A percentile compares a stretch with the other conserved stretches of the same genome.
These are phyloP conservation scores for Chamaetylas fuelleborni DNA, from an alignment of 2,113 vertebrate genomes.

Conservation along the genomic window DNA sequence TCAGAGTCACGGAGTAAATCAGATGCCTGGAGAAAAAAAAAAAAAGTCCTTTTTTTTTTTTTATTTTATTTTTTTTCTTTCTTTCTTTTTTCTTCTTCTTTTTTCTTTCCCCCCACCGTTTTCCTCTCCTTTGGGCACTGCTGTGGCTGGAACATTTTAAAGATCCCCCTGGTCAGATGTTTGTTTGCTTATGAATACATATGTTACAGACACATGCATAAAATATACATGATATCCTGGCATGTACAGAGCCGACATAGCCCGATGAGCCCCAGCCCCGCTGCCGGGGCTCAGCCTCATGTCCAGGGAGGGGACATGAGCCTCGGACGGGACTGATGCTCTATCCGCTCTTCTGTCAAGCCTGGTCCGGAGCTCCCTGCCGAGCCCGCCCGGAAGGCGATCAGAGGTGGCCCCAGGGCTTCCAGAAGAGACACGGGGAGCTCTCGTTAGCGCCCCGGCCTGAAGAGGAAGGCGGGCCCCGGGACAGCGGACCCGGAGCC, in stretches of 20 bases:
- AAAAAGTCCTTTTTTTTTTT: not conserved
- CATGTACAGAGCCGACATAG: not conserved
- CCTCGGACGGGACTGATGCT: not conserved
- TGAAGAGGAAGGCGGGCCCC: not conserved
- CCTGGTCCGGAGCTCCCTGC: not conserved
- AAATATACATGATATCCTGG: not conserved
- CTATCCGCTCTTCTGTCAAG: not conserved
- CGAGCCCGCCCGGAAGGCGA: not conserved
- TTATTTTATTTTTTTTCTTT: no score
- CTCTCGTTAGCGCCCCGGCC: not conserved
- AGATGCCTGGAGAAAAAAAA: not conserved
- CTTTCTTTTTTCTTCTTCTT: no score
- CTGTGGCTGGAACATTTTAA: not conserved
- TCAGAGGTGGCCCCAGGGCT: not conserved
- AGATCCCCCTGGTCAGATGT: not conserved
- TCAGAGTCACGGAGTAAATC: constrained; percentile 15
- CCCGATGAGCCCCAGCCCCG: not conserved
- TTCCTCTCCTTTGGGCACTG: not conserved
- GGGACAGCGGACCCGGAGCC: not conserved
- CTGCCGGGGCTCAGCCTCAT: not conserved
- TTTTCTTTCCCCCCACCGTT: no score
- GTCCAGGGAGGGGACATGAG: not conserved
- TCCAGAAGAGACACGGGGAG: not conserved
- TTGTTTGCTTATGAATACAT: not conserved
- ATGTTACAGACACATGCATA: not conserved